Conservation (phyloP, 2,888 invertebrate genomes). For the Rhopalosiphum nymphaeae region DNA sequence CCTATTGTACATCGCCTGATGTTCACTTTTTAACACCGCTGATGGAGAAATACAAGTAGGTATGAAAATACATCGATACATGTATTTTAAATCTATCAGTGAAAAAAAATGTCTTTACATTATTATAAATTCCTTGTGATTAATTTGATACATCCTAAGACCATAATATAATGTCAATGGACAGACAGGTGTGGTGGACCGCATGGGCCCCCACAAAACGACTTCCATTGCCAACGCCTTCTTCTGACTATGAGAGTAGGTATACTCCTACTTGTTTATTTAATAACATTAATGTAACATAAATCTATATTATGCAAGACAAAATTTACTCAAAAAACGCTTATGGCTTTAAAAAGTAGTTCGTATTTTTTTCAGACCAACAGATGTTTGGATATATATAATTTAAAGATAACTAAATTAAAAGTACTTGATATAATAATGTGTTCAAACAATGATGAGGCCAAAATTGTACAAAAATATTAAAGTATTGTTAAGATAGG, state of each 20-base stretch:
- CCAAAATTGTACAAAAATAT: background rate
- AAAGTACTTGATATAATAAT: slow-evolving; percentile 3
- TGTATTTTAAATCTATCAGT: background rate
- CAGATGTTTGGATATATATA: slow-evolving; percentile 20
- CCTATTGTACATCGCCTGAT: background rate
- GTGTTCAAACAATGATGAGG: background rate
- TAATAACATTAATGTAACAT: slow-evolving; percentile 51
- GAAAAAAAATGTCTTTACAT: background rate
- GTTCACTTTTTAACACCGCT: background rate
- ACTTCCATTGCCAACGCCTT: slow-evolving; percentile 63
- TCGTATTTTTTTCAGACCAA: slow-evolving; percentile 19
- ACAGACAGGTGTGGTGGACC: slow-evolving; percentile 49
- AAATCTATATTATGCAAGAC: slow-evolving; percentile 60
- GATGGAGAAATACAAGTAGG: background rate
- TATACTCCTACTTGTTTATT: slow-evolving; percentile 62
- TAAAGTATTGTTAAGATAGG: background rate
- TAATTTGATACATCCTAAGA: slow-evolving; percentile 44
- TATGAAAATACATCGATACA: background rate
- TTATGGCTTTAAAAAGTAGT: slow-evolving; percentile 39
- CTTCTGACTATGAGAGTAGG: slow-evolving; percentile 39
- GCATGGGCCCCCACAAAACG: slow-evolving; percentile 55
- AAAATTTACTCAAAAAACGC: slow-evolving; percentile 27
- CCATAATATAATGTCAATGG: slow-evolving; percentile 31
- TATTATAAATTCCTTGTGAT: slow-evolving; percentile 32
- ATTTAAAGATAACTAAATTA: background rate